Conservation (phyloP, 2,113 vertebrate species). For the Nycticryphes semicollaris region DNA sequence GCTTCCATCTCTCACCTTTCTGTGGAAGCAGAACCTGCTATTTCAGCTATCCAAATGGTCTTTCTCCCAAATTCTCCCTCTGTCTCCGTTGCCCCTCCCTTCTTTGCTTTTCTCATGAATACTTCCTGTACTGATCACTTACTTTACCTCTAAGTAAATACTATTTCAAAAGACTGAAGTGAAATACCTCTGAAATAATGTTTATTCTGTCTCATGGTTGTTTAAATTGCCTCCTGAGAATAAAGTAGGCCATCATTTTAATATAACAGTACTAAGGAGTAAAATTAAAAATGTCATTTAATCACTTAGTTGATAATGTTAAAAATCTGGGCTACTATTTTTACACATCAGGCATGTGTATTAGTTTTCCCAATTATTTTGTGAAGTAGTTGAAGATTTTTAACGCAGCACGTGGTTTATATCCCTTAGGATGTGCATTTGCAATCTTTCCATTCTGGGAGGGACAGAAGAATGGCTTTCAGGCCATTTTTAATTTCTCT, state of each 20-base stretch:
- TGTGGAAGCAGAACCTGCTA: not conserved
- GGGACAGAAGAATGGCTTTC: not conserved
- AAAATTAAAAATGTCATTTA: not conserved
- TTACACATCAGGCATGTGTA: not conserved
- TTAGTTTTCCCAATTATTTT: not conserved
- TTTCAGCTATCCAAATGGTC: not conserved
- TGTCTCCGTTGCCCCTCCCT: not conserved
- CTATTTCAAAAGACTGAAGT: not conserved
- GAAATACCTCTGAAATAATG: not conserved
- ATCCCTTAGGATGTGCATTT: not conserved
- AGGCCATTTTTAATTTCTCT: not conserved
- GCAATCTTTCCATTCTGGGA: not conserved
- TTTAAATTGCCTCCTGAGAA: not conserved
- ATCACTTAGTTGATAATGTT: not conserved
- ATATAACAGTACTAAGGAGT: not conserved
- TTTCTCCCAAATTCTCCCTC: not conserved
- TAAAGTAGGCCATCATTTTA: fast-evolving
- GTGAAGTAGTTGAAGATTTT: slow-evolving; percentile 4
- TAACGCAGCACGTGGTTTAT: not conserved
- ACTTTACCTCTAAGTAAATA: not conserved
- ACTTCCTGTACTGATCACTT: not conserved
- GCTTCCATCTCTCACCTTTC: not conserved
- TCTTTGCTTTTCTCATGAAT: not conserved
- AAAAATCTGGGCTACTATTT: not conserved
- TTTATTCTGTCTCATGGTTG: not conserved